Conservation (phyloP, 2,797 vertebrate species). For the Urocyon cinereoargenteus region DNA sequence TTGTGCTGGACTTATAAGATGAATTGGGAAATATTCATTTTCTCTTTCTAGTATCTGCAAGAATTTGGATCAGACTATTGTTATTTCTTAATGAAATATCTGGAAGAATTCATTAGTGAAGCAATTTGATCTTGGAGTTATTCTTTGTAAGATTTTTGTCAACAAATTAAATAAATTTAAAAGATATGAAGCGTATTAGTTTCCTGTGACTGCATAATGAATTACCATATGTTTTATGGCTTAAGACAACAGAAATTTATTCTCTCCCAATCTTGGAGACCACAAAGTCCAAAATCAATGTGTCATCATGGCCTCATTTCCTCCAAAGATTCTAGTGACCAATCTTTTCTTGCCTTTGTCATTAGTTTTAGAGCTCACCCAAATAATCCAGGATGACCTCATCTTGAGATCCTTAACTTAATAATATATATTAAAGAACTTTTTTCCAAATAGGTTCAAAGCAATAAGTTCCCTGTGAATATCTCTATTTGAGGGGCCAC, state of each 20-base stretch:
- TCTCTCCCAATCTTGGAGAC: background rate
- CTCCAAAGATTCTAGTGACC: background rate
- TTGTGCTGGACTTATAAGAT: background rate
- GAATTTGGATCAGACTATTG: background rate
- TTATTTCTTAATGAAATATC: background rate
- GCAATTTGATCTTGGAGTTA: background rate
- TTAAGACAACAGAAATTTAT: constrained; percentile 11
- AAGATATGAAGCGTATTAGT: background rate
- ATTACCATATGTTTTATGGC: background rate
- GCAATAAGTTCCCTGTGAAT: background rate
- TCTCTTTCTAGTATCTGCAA: background rate
- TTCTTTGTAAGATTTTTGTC: background rate
- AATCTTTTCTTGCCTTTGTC: background rate
- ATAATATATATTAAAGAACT: background rate
- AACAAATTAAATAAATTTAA: background rate
- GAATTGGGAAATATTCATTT: background rate
- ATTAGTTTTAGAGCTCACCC: background rate
- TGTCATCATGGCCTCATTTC: background rate
- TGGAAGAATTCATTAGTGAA: background rate
- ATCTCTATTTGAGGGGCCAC: background rate
- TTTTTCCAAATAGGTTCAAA: background rate
- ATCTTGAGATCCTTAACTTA: constrained; percentile 6
- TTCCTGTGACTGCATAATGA: background rate
- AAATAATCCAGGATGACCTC: background rate
- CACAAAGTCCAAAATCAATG: background rate